Evolutionary conservation across 53 echinoderm and acorn worm species (phyloP), one percentile per base, ranked within the genome.

Genomic region (Glandiceps talaboti): DNA sequence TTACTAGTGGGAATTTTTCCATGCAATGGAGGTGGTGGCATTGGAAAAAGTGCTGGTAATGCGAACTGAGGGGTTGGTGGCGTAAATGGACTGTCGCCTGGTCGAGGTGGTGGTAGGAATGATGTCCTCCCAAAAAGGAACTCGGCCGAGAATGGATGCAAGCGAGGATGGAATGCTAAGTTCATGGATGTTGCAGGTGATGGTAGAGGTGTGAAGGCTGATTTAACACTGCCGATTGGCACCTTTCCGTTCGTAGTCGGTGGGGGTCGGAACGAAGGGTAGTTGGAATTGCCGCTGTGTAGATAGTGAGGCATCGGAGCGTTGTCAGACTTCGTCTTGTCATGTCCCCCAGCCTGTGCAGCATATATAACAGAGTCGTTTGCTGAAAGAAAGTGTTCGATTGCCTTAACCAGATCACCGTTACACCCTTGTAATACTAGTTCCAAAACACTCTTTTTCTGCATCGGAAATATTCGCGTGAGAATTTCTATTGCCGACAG

Each of bases 391-490:
- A 99, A 99, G 79, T 99, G 99, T 84, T 99, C 99, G 31, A 99
- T 99, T 74, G 99, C 93, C 80, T 94, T 99, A 33, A 99, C 93
- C 29, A 99, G 82, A 73, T 99, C 99, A 0, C 99, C 99, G 80
- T 83, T 99, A 85, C 99, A 99, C 0, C 99, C 99, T 75, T 99
- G 99, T 26, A 99, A 84, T 79, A 99, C 99, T 14, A 99, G 84
- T 81, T 99, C 99, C 27, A 99, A 80, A 1, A 99, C 99, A 0
- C 93, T 89, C 76, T 91, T 92, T 30, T 93, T 84, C 84, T 99
- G 99, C 64, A 83, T 85, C 25, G 99, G 94, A 82, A 99, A 99
- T 74, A 99, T 79, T 76, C 99, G 77, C 30, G 86, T 85, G 29
- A 99, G 88, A 74, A 99, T 99, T 82, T 99, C 99, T 73, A 92